A percentile compares a stretch with the other conserved stretches of the same genome.
phyloP scores from a whole-genome alignment of 2,797 vertebrate species.

The Bovichtus diacanthus region DNA sequence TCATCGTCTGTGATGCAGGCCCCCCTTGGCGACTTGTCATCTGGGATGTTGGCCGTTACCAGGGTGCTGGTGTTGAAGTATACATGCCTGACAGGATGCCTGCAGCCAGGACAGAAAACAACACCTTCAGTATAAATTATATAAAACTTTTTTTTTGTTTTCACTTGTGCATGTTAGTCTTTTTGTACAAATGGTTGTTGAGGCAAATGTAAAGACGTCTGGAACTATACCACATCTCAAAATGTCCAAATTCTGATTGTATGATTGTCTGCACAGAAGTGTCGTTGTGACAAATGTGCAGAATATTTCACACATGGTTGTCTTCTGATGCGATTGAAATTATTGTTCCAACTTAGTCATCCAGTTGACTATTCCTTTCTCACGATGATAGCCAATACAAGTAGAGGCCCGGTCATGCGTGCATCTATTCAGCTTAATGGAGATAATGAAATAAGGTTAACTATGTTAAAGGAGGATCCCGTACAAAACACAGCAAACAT shows the following conservation, averaged over 20 bases:
- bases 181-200: background rate
- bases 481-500: background rate
- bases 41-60: slow-evolving; percentile 94
- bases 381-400: too few species aligned
- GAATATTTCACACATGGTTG: too few species aligned
- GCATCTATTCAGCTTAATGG: too few species aligned
- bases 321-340: too few species aligned
- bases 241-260: background rate
- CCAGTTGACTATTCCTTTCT: too few species aligned
- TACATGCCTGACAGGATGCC: slow-evolving; percentile 92
- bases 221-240: background rate
- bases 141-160: background rate
- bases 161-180: background rate
- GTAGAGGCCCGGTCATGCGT: too few species aligned
- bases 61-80: slow-evolving; percentile 90
- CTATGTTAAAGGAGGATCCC: too few species aligned
- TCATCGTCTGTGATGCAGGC: slow-evolving; percentile 90
- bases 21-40: slow-evolving; percentile 90
- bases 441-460: too few species aligned
- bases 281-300: too few species aligned
- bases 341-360: too few species aligned
- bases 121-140: background rate
- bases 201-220: background rate
- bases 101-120: slow-evolving; percentile 58
- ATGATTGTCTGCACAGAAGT: too few species aligned